phyloP scores from a whole-genome alignment of 2,888 invertebrate species.

The Zygaena filipendulae region DNA sequence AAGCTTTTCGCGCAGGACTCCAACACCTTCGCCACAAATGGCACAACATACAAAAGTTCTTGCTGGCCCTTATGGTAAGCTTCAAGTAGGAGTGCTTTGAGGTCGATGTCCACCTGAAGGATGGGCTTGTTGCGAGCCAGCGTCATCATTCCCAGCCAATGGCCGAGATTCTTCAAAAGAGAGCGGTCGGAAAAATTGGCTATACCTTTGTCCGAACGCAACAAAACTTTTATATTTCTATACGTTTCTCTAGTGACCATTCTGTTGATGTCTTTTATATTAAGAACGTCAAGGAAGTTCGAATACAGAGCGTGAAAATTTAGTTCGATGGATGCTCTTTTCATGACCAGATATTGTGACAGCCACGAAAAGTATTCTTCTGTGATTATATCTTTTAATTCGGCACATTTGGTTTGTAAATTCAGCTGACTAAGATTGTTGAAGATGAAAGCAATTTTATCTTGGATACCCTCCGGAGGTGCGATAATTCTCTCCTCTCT shows the following conservation, averaged over 20 bases:
- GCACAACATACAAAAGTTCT: slow-evolving; percentile 92
- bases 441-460: slow-evolving; percentile 95
- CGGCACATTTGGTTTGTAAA: slow-evolving; percentile 88
- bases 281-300: slow-evolving; percentile 87
- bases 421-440: slow-evolving; percentile 94
- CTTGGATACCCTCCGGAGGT: slow-evolving; percentile 88
- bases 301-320: slow-evolving; percentile 94
- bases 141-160: slow-evolving; percentile 95
- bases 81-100: slow-evolving; percentile 89
- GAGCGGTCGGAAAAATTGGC: slow-evolving; percentile 95
- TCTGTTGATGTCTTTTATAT: slow-evolving; percentile 77
- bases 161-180: slow-evolving; percentile 91
- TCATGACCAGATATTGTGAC: slow-evolving; percentile 93
- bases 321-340: slow-evolving; percentile 91
- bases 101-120: slow-evolving; percentile 83
- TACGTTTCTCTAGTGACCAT: slow-evolving; percentile 90
- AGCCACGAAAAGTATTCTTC: slow-evolving; percentile 93
- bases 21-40: slow-evolving; percentile 95
- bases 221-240: slow-evolving; percentile 86
- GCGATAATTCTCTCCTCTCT: slow-evolving; percentile 84
- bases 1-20: slow-evolving; percentile 91
- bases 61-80: slow-evolving; percentile 94
- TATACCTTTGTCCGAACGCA: slow-evolving; percentile 92
- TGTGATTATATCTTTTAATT: slow-evolving; percentile 83
- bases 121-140: slow-evolving; percentile 90